These are phyloP conservation scores for Pristiophorus japonicus DNA, from an alignment of 2,113 vertebrate species.

Conservation along the genomic window DNA sequence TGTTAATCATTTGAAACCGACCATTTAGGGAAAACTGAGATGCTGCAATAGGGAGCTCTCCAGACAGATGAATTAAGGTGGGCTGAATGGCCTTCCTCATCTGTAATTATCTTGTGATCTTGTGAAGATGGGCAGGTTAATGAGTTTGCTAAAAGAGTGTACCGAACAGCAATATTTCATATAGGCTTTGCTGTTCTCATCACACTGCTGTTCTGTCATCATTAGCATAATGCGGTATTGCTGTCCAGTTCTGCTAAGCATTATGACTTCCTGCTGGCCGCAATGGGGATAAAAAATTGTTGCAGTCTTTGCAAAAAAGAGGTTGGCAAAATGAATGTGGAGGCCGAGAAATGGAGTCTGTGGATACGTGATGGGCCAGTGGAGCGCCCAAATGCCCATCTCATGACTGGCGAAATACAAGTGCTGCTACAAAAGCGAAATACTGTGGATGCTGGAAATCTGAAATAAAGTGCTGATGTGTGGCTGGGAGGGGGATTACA, in stretches of 20 bases:
- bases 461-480: neutral
- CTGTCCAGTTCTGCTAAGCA: neutral
- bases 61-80: neutral
- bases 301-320: neutral
- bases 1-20: neutral
- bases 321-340: neutral
- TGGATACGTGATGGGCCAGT: neutral
- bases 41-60: neutral
- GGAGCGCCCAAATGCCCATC: neutral
- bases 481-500: neutral
- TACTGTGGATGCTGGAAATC: neutral
- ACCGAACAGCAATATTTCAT: neutral
- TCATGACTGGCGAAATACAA: neutral
- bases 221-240: neutral
- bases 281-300: neutral
- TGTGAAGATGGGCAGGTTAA: neutral
- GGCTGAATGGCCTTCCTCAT: neutral
- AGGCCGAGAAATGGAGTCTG: neutral
- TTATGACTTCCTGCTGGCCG: neutral
- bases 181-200: neutral
- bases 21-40: neutral
- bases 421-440: neutral
- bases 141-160: neutral
- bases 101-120: slow-evolving; percentile 3
- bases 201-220: neutral